phyloP scores from a whole-genome alignment of 2,113 vertebrate genomes.

The Apodemus sylvaticus region DNA sequence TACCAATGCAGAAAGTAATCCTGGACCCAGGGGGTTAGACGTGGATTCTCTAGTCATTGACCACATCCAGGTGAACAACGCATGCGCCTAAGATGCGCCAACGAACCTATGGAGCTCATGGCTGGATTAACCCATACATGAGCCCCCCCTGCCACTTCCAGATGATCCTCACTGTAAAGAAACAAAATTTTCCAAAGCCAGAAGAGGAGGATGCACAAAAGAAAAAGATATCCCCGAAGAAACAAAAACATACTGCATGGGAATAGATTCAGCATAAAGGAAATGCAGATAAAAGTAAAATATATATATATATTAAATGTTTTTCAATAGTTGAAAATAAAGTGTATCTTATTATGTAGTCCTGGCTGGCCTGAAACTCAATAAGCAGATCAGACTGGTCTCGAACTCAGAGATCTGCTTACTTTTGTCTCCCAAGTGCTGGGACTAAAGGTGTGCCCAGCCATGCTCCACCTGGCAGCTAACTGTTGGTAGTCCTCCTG shows the following conservation, averaged over 20 bases:
- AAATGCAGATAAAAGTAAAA: neutral
- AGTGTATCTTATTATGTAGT: neutral
- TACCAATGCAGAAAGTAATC: neutral
- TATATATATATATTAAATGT: neutral
- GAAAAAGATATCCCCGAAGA: neutral
- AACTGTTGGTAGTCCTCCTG: neutral
- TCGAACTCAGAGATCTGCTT: neutral
- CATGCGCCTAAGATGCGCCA: neutral
- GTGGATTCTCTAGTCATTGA: neutral
- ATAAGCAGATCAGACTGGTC: neutral
- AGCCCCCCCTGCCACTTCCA: too few species aligned
- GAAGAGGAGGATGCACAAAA: neutral
- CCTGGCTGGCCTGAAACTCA: neutral
- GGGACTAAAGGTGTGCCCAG: neutral
- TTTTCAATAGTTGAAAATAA: neutral
- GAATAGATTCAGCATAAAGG: neutral
- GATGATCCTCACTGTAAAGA: neutral
- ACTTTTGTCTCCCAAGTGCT: neutral
- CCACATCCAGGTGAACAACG: neutral
- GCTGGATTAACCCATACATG: neutral
- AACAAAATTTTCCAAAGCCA: neutral
- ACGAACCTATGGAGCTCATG: neutral
- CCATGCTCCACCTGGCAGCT: neutral
- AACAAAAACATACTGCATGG: neutral
- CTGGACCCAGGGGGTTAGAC: neutral